A percentile compares a stretch with the other conserved stretches of the same genome.
Evolutionary conservation across 2,888 invertebrate species (phyloP).

Genomic region (Drosophila niveifrons): DNA sequence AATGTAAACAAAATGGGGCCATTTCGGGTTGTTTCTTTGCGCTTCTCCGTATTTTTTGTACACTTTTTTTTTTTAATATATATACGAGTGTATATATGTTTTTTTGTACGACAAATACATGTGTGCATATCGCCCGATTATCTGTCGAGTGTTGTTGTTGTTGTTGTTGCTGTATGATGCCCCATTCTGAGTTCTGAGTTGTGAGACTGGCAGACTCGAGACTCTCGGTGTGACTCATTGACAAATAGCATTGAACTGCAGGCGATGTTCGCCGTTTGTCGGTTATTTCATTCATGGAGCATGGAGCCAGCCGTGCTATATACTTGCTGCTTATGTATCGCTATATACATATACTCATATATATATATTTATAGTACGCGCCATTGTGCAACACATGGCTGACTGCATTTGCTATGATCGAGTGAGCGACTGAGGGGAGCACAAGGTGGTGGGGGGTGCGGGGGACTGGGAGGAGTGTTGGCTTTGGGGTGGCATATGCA

Average conservation of each 20-base stretch:
- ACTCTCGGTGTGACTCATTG: conserved; percentile 66
- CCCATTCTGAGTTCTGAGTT: conserved; percentile 20
- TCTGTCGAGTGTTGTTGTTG: conserved; percentile 27
- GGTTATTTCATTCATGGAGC: conserved; percentile 68
- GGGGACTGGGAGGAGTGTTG: background rate
- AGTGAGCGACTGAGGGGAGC: background rate
- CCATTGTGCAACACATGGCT: conserved; percentile 67
- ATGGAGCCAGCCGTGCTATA: conserved; percentile 54
- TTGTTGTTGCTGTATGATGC: conserved; percentile 16
- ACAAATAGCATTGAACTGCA: conserved; percentile 79
- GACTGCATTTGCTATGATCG: conserved; percentile 42
- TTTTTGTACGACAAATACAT: conserved; percentile 37
- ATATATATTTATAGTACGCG: conserved; percentile 51
- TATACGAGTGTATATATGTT: conserved; percentile 36
- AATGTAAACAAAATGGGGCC: conserved; percentile 70
- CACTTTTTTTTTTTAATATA: conserved; percentile 21
- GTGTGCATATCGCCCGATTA: conserved; percentile 18
- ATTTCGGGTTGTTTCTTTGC: conserved; percentile 36
- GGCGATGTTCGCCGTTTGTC: conserved; percentile 42
- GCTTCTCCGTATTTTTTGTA: conserved; percentile 6
- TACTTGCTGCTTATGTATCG: conserved; percentile 24
- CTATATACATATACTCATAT: background rate
- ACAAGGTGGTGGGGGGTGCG: too few species aligned
- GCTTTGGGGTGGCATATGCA: background rate
- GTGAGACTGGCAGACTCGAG: conserved; percentile 1